These are phyloP conservation scores for Ephialtes manifestator DNA, from an alignment of 2,888 invertebrate species.

Conservation along the genomic window DNA sequence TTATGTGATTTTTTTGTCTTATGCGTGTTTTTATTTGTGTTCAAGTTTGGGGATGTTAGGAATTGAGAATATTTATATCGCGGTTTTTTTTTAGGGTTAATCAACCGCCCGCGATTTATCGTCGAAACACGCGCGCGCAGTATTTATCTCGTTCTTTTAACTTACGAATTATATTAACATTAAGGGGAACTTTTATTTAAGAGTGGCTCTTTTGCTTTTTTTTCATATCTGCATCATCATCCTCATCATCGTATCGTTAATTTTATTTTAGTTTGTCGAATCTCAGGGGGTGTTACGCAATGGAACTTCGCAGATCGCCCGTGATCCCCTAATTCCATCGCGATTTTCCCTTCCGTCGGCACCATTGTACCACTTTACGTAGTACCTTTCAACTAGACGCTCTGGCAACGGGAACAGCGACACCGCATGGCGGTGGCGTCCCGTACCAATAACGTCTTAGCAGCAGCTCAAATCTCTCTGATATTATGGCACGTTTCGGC, in stretches of 20 bases:
- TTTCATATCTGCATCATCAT: slow-evolving; percentile 35
- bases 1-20: slow-evolving; percentile 37
- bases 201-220: slow-evolving; percentile 72
- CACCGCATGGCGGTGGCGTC: slow-evolving; percentile 47
- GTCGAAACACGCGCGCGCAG: slow-evolving; percentile 56
- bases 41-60: slow-evolving; percentile 50
- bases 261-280: slow-evolving; percentile 78
- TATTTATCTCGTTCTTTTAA: slow-evolving; percentile 58
- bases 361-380: slow-evolving; percentile 79
- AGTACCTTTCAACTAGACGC: slow-evolving; percentile 75
- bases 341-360: slow-evolving; percentile 70
- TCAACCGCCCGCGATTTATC: slow-evolving; percentile 69
- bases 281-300: slow-evolving; percentile 64
- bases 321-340: slow-evolving; percentile 57
- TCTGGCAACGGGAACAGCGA: slow-evolving; percentile 16
- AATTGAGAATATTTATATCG: slow-evolving; percentile 62
- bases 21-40: slow-evolving; percentile 51
- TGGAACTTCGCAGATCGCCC: slow-evolving; percentile 63
- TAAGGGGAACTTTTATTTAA: slow-evolving; percentile 80
- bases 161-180: slow-evolving; percentile 75
- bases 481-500: slow-evolving; percentile 84
- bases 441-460: slow-evolving; percentile 41
- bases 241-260: slow-evolving; percentile 56
- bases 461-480: slow-evolving; percentile 56
- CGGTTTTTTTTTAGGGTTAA: slow-evolving; percentile 49